Conservation (phyloP, 2,797 vertebrate genomes). For the Cryptoprocta ferox region DNA sequence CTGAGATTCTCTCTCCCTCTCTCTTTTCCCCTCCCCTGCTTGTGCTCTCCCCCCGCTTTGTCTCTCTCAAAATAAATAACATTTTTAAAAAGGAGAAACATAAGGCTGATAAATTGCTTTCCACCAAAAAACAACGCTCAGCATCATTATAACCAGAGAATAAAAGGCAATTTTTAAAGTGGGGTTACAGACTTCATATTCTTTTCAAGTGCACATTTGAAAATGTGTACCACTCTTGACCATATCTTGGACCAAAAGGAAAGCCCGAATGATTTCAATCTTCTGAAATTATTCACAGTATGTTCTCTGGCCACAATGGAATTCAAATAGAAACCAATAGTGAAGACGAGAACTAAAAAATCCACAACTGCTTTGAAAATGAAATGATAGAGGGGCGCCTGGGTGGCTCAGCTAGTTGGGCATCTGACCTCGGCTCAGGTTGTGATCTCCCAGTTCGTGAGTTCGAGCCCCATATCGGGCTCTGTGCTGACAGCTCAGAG, state of each 20-base stretch:
- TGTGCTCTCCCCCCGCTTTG: no score
- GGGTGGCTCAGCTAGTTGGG: no score
- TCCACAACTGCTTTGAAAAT: not conserved
- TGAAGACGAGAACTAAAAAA: constrained; percentile 15
- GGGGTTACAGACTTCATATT: constrained; percentile 18
- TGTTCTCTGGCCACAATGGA: not conserved
- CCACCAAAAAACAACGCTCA: not conserved
- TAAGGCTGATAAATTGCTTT: not conserved
- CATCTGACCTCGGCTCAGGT: no score
- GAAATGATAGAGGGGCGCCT: not conserved
- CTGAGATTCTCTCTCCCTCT: no score
- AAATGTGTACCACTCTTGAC: not conserved
- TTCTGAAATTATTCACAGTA: not conserved
- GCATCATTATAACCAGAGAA: constrained; percentile 1
- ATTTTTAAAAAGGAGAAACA: no score
- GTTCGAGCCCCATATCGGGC: no score
- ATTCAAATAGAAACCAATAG: constrained; percentile 12
- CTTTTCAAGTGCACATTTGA: not conserved
- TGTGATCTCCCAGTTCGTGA: no score
- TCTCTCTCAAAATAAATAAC: no score
- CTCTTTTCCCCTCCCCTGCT: no score
- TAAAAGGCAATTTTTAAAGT: constrained; percentile 24
- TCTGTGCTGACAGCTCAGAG: no score
- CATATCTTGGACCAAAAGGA: not conserved
- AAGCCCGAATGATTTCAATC: constrained; percentile 21